Conservation (phyloP, 2,888 invertebrate genomes). For the Macrophya alboannulata region DNA sequence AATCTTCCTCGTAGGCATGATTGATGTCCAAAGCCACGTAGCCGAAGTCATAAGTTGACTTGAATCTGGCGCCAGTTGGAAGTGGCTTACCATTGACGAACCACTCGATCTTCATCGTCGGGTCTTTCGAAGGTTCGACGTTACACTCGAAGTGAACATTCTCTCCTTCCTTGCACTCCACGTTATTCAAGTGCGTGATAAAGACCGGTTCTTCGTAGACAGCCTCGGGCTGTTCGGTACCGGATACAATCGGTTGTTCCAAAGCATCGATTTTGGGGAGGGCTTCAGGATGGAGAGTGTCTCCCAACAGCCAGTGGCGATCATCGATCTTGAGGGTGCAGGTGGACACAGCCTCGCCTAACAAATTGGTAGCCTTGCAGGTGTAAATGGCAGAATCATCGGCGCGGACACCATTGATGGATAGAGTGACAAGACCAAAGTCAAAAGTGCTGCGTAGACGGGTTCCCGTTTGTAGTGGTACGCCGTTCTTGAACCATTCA, state of each 20-base stretch:
- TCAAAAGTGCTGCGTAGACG: slow-evolving; percentile 97
- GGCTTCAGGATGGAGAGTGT: slow-evolving; percentile 94
- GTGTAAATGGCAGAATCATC: slow-evolving; percentile 98
- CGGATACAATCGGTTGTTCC: slow-evolving; percentile 89
- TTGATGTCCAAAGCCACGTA: slow-evolving; percentile 95
- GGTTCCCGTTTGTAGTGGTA: slow-evolving; percentile 92
- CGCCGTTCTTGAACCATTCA: slow-evolving; percentile 97
- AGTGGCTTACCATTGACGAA: slow-evolving; percentile 96
- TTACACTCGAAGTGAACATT: slow-evolving; percentile 95
- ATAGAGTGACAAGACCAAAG: slow-evolving; percentile 96
- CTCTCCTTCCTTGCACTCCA: slow-evolving; percentile 93
- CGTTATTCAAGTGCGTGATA: slow-evolving; percentile 94
- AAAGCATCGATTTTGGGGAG: slow-evolving; percentile 92
- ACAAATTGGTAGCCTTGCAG: slow-evolving; percentile 95
- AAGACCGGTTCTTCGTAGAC: slow-evolving; percentile 93
- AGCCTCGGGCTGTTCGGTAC: slow-evolving; percentile 88
- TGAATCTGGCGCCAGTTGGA: slow-evolving; percentile 94
- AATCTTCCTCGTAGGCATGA: slow-evolving; percentile 95
- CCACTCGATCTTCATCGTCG: slow-evolving; percentile 96
- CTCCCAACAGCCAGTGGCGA: slow-evolving; percentile 93
- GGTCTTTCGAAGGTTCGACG: slow-evolving; percentile 95
- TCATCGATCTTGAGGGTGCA: slow-evolving; percentile 94
- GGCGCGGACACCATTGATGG: slow-evolving; percentile 92
- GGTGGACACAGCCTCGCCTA: slow-evolving; percentile 97
- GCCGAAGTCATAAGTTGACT: slow-evolving; percentile 97